phyloP scores from a whole-genome alignment of 2,797 vertebrate species.

The Hemitrygon akajei region DNA sequence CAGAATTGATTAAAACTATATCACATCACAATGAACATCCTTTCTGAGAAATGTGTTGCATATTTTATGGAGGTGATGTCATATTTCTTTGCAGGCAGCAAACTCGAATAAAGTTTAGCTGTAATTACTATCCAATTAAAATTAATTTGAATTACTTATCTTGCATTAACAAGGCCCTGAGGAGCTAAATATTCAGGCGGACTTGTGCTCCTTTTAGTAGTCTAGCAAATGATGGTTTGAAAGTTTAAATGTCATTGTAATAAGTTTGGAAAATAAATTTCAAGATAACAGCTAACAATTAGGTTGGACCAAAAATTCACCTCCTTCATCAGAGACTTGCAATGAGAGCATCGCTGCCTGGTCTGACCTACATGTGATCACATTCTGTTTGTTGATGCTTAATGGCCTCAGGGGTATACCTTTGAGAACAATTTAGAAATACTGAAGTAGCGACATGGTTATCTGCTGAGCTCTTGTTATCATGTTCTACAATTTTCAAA shows the following conservation, averaged over 20 bases:
- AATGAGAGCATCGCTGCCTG: background rate
- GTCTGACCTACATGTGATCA: background rate
- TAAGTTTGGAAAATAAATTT: background rate
- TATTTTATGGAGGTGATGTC: conserved; percentile 15
- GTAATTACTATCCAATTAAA: conserved; percentile 8
- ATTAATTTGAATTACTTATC: background rate
- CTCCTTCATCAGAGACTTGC: background rate
- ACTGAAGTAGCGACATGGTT: background rate
- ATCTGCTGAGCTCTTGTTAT: background rate
- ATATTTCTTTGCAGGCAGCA: background rate
- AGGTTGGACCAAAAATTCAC: background rate
- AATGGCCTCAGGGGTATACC: background rate
- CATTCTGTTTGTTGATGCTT: background rate
- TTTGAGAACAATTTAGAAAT: background rate
- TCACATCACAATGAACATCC: background rate
- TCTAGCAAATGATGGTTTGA: background rate
- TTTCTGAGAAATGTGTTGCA: background rate
- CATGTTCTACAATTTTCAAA: background rate
- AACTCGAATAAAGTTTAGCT: background rate
- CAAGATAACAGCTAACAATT: background rate
- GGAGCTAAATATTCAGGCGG: background rate
- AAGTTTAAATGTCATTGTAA: background rate
- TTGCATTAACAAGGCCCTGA: background rate
- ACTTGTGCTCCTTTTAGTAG: background rate
- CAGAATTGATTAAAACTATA: conserved; percentile 11